Evolutionary conservation across 2,888 invertebrate genomes (phyloP), one percentile per base, ranked within the genome.

Genomic region (Sericinus montela): DNA sequence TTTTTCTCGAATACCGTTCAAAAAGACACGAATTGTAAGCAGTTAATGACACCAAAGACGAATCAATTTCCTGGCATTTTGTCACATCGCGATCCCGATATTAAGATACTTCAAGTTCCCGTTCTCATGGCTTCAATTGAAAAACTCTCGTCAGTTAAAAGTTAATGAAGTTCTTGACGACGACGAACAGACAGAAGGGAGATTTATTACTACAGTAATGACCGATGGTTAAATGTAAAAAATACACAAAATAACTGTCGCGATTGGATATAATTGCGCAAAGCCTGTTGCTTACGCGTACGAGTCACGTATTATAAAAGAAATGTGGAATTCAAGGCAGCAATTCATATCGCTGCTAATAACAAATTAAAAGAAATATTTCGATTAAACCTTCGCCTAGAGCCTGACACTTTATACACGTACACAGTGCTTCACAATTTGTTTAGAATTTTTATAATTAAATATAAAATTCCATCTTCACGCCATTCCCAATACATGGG

Each of bases 101-200:
- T 77, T 72, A 75, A 78, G 73, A 79, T 80, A 58, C 68, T 66
- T 64, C 52, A 51, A 67, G 75, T 61, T 67, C 67, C 54, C 61
- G 57, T 75, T 79, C 78, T 68, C 75, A 74, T 72, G 70, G 60
- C 59, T 65, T 63, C 68, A 66, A 71, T 69, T 75, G 69, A 81
- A 83, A 80, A 81, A 77, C 65, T 60, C 59, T 61, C 63, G 63
- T 64, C 75, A 68, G 57, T 62, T 70, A 63, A 66, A 72, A 75
- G 57, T 69, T 85, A 86, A 86, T 87, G 80, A 84, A 84, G 83
- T 80, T 79, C 77, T 82, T 77, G 80, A 80, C 72, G 72, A 76
- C 69, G 68, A 72, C 63, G 65, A 67, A 74, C 60, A 58, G 66
- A 76, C 78, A 69, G 68, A 60, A 61, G 63, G 56, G 60, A 81